Evolutionary conservation across 2,888 invertebrate species (phyloP), one percentile per base, ranked within the genome.

Genomic region (Synanthedon vespiformis): DNA sequence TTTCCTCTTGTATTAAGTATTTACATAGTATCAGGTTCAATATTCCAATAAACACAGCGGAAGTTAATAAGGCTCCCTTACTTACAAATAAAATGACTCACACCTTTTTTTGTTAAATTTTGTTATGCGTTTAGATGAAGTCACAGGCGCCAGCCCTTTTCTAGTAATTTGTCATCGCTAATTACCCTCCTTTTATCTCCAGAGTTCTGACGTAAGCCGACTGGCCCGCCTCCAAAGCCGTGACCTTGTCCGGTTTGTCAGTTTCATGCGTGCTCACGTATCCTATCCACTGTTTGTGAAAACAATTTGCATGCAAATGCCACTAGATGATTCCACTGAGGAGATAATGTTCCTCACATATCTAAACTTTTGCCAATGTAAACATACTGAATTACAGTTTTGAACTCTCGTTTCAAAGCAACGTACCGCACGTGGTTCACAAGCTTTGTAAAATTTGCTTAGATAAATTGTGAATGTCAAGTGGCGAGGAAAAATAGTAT

Each of bases 281-380:
- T 66, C 60, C 60, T 62, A 71, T 66, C 60, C 60, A 62, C 59
- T 69, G 70, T 74, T 74, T 76, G 74, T 76, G 70, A 74, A 72
- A 78, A 71, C 68, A 64, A 77, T 82, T 78, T 75, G 66, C 77
- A 78, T 80, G 68, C 63, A 71, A 74, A 77, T 75, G 62, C 61
- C 60, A 60, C 62, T 67, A 64, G 62, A 65, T 70, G 67, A 72
- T 73, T 61, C 18, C 48, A 48, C 48, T 16, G 13, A n/a, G 44
- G 44, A 48, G 48, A 48, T 48, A 48, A 22, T 16, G 48, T 48
- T 44, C 5, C 6, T 44, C 34, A 41, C 13, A 41, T n/a, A 16
- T 16, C 16, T 16, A n/a, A 41, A 41, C 11, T 10, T 41, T 41
- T 41, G 41, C 41, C 41, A 44, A 14, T 44, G 44, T 12, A 44